These are phyloP conservation scores for Aplodontia rufa DNA, from an alignment of 2,113 vertebrate species.

Conservation along the genomic window DNA sequence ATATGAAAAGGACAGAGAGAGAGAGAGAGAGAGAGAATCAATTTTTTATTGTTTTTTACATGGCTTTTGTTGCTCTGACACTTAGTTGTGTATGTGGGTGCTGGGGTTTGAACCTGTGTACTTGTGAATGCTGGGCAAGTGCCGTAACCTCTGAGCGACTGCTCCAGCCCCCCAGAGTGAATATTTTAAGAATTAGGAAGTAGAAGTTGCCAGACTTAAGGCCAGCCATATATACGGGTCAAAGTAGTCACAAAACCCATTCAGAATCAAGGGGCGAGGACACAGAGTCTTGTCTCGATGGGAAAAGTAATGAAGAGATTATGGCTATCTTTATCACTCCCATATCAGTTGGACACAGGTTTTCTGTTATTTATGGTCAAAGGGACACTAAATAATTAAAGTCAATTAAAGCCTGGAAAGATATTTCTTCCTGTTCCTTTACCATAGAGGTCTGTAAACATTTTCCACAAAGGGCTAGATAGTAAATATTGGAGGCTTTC, in stretches of 20 bases:
- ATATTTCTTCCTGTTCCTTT: constrained; percentile 32
- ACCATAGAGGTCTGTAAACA: neutral
- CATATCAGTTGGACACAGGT: neutral
- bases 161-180: neutral
- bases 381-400: constrained; percentile 17
- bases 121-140: too few relatives aligned
- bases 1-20: too few relatives aligned
- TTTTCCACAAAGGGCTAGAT: neutral
- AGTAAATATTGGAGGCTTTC: constrained; percentile 48
- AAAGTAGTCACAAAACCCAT: neutral
- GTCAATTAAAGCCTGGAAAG: neutral
- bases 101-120: too few relatives aligned
- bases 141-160: too few relatives aligned
- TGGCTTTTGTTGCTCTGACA: too few relatives aligned
- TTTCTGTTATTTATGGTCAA: constrained; percentile 48
- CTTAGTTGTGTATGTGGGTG: too few relatives aligned
- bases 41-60: too few relatives aligned
- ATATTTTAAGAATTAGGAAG: neutral
- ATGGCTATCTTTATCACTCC: neutral
- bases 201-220: neutral
- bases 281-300: neutral
- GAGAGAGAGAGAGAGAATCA: too few relatives aligned
- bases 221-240: neutral
- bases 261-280: neutral
- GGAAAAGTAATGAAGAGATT: neutral